These are phyloP conservation scores for Rattus rattus DNA, from an alignment of 2,113 vertebrate genomes.

Conservation along the genomic window DNA sequence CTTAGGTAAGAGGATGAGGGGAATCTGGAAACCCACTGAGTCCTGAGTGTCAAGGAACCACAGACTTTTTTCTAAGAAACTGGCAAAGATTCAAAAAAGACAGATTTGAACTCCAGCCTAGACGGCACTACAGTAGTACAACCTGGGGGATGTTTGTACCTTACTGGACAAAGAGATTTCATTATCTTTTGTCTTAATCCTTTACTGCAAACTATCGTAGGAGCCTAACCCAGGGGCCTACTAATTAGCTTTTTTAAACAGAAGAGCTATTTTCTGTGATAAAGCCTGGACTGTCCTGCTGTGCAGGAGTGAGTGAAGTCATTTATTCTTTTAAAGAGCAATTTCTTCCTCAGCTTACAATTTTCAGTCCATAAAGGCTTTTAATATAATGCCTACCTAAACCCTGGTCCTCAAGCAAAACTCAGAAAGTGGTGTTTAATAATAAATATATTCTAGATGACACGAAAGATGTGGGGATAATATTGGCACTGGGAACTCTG, in stretches of 20 bases:
- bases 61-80: neutral
- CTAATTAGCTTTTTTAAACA: conserved; percentile 68
- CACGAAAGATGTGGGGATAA: neutral
- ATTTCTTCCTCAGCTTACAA: neutral
- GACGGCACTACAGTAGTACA: neutral
- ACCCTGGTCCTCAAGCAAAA: neutral
- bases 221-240: conserved; percentile 28
- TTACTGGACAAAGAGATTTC: neutral
- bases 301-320: conserved; percentile 35
- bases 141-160: neutral
- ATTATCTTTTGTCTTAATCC: conserved; percentile 45
- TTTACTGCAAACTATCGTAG: neutral
- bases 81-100: neutral
- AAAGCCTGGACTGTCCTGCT: conserved; percentile 25
- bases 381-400: neutral
- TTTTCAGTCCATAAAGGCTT: neutral
- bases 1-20: neutral
- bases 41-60: neutral
- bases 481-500: conserved; percentile 21
- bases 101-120: neutral
- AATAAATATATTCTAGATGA: conserved; percentile 33
- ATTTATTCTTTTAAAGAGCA: conserved; percentile 65
- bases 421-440: conserved; percentile 14
- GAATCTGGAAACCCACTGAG: neutral
- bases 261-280: conserved; percentile 52